These are phyloP conservation scores for Solenodon paradoxus DNA, from an alignment of 2,113 vertebrate genomes.

Conservation along the genomic window DNA sequence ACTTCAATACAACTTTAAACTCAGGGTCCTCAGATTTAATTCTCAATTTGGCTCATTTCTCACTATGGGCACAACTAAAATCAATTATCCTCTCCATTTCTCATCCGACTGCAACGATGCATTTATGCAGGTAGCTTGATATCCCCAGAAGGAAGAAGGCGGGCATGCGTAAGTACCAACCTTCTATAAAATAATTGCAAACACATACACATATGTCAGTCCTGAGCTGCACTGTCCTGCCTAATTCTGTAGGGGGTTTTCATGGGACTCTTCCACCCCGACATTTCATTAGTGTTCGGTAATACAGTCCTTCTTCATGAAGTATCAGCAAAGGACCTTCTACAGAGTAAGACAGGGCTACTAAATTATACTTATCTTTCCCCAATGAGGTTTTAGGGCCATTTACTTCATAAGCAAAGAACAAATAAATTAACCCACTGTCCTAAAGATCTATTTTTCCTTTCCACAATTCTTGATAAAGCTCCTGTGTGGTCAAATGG, in stretches of 20 bases:
- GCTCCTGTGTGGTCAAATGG: slow-evolving; percentile 1
- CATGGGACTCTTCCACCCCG: accelerated
- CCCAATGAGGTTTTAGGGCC: neutral
- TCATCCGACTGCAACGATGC: neutral
- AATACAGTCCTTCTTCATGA: neutral
- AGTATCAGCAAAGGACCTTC: neutral
- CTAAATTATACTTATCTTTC: slow-evolving; percentile 1
- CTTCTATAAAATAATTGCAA: neutral
- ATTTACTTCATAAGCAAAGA: slow-evolving; percentile 39
- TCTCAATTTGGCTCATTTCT: slow-evolving; percentile 27
- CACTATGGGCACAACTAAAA: neutral
- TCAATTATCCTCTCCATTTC: slow-evolving; percentile 50
- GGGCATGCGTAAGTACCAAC: neutral
- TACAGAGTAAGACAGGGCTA: neutral
- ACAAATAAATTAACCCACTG: slow-evolving; percentile 42
- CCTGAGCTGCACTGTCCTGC: neutral
- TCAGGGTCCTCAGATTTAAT: neutral
- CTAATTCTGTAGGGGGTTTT: neutral
- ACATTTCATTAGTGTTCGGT: neutral
- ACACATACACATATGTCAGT: neutral
- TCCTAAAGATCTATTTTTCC: neutral
- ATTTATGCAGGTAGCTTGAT: slow-evolving; percentile 30
- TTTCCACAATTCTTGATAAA: neutral
- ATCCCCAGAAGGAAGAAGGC: neutral
- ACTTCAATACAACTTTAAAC: neutral